Percentiles rank a stretch among this genome's conserved stretches.
phyloP scores from a whole-genome alignment of 2,113 vertebrate genomes.

The Nycticorax nycticorax region DNA sequence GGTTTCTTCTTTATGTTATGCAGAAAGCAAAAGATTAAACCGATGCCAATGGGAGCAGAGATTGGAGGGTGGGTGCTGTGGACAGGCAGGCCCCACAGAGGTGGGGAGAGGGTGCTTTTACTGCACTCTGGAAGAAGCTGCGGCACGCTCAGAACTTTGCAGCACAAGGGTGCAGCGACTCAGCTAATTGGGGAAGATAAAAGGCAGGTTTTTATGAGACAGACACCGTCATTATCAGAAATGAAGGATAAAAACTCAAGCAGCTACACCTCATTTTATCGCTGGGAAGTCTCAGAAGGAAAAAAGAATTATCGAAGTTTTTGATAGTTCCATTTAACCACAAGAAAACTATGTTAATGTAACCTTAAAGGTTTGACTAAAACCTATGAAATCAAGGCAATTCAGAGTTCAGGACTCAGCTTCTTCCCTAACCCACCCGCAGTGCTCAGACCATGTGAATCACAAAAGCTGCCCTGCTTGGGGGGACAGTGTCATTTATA shows the following conservation, averaged over 20 bases:
- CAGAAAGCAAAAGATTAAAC: constrained; percentile 64
- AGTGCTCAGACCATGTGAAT: rapidly evolving
- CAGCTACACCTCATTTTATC: constrained; percentile 10
- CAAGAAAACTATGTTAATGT: constrained; percentile 17
- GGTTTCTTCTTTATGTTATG: constrained; percentile 26
- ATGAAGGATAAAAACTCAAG: constrained; percentile 45
- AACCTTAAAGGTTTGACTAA: constrained; percentile 13
- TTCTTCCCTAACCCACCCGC: not conserved
- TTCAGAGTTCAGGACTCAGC: not conserved
- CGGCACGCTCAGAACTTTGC: constrained; percentile 53
- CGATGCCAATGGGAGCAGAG: not conserved
- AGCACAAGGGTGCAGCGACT: constrained; percentile 54
- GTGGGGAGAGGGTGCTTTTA: constrained; percentile 13
- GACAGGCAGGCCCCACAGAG: constrained; percentile 9
- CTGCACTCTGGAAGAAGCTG: constrained; percentile 26
- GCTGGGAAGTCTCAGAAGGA: constrained; percentile 34
- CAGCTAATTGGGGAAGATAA: constrained; percentile 75
- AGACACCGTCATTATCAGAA: constrained; percentile 52
- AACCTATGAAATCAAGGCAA: not conserved
- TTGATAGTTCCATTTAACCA: constrained; percentile 42
- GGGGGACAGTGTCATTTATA: not conserved
- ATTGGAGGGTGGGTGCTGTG: constrained; percentile 15
- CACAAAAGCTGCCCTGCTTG: not conserved
- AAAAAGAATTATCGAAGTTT: constrained; percentile 18
- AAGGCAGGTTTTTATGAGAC: constrained; percentile 63